Evolutionary conservation across 2,113 vertebrate species (phyloP).

Genomic region (Gymnobelideus leadbeateri): DNA sequence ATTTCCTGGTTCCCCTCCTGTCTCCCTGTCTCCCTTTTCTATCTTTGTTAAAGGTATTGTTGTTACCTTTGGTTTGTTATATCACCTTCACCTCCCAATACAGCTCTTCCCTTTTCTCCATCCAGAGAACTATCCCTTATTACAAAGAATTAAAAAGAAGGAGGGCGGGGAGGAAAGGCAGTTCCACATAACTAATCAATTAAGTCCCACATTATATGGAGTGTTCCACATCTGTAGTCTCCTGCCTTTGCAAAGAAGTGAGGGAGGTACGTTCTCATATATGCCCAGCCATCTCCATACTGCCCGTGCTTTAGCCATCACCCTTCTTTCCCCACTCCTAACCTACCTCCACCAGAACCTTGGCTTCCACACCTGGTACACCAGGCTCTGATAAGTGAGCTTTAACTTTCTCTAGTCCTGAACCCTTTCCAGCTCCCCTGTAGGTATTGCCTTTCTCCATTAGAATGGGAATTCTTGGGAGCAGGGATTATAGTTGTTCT

Average conservation of each 20-base stretch:
- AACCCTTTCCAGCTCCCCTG: neutral
- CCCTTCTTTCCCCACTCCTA: neutral
- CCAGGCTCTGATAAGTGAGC: neutral
- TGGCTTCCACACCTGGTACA: neutral
- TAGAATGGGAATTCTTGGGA: neutral
- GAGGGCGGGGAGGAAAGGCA: neutral
- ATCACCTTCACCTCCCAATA: neutral
- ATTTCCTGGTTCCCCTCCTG: neutral
- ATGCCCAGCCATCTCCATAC: neutral
- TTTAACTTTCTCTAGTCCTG: neutral
- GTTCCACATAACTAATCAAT: neutral
- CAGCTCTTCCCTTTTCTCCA: neutral
- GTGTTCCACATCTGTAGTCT: neutral
- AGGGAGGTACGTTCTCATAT: neutral
- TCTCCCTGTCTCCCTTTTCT: neutral
- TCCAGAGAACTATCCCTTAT: neutral
- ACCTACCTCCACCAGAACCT: neutral
- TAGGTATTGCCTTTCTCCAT: neutral
- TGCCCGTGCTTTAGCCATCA: neutral
- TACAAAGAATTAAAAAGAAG: neutral
- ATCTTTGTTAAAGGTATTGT: neutral
- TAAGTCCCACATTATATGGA: neutral
- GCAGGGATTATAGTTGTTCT: neutral
- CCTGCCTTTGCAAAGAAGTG: neutral
- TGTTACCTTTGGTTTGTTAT: neutral